phyloP scores from a whole-genome alignment of 2,888 invertebrate species.

The Caenorhabditis virilis region DNA sequence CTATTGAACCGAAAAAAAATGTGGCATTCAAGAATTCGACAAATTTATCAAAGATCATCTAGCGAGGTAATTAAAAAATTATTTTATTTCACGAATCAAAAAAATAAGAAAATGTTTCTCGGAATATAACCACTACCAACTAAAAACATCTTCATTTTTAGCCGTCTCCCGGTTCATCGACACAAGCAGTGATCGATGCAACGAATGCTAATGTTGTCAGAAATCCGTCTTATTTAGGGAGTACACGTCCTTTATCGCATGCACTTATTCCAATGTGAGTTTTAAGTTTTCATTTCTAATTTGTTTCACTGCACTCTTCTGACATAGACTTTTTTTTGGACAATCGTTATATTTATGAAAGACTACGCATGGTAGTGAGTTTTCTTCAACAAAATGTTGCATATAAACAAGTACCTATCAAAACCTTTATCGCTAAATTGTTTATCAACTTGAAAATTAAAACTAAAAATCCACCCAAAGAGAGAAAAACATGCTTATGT shows the following conservation, averaged over 20 bases:
- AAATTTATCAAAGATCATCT: conserved; percentile 19
- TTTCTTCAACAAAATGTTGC: too few species aligned
- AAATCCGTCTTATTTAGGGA: conserved; percentile 36
- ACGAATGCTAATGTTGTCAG: conserved; percentile 19
- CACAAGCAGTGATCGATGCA: conserved; percentile 25
- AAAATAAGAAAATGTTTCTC: background rate
- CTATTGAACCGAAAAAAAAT: conserved; percentile 1
- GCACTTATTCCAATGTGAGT: conserved; percentile 38
- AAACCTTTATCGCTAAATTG: too few species aligned
- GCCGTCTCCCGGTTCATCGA: conserved; percentile 22
- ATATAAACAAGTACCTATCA: too few species aligned
- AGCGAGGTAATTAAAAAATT: conserved; percentile 24
- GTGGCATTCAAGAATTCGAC: conserved; percentile 28
- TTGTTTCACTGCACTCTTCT: conserved; percentile 4
- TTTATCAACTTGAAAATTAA: too few species aligned
- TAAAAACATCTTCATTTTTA: conserved; percentile 9
- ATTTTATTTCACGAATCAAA: too few species aligned
- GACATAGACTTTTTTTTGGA: background rate
- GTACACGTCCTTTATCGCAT: conserved; percentile 31
- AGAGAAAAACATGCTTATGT: too few species aligned
- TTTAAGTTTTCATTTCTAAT: too few species aligned
- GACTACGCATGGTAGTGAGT: background rate
- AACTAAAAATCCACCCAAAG: too few species aligned
- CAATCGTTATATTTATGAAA: background rate
- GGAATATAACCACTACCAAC: background rate